A percentile compares a stretch with the other conserved stretches of the same genome.
phyloP scores from a whole-genome alignment of 1,140 invertebrate species.

The Planococcus citri region DNA sequence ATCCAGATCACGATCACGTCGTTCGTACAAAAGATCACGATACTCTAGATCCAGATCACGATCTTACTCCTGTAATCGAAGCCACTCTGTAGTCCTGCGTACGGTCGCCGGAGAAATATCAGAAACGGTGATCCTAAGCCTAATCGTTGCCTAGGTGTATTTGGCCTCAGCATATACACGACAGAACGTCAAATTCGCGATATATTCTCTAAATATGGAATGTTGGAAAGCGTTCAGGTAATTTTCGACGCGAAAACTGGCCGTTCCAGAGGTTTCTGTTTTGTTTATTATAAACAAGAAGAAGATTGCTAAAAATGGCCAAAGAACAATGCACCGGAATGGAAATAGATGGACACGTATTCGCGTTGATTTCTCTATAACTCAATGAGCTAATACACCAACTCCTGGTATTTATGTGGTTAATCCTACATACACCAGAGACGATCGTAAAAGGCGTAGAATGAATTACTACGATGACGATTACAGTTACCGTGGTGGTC shows the following conservation, averaged over 20 bases:
- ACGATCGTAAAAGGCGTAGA: slow-evolving; percentile 14
- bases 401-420: slow-evolving; percentile 98
- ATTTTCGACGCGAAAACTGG: slow-evolving; percentile 89
- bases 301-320: slow-evolving; percentile 85
- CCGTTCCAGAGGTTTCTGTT: slow-evolving; percentile 88
- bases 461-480: slow-evolving; percentile 32
- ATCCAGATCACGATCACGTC: neutral
- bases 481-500: slow-evolving; percentile 30
- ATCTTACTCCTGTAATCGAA: slow-evolving; percentile 29
- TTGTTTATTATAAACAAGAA: slow-evolving; percentile 83
- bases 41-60: slow-evolving; percentile 30
- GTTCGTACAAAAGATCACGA: slow-evolving; percentile 17
- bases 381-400: slow-evolving; percentile 91
- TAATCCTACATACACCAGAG: slow-evolving; percentile 53
- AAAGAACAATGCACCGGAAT: slow-evolving; percentile 88
- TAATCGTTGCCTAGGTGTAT: slow-evolving; percentile 84
- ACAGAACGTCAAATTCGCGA: slow-evolving; percentile 86
- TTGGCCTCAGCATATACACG: slow-evolving; percentile 85
- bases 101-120: slow-evolving; percentile 27
- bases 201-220: slow-evolving; percentile 85
- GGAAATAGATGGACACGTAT: slow-evolving; percentile 90
- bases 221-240: slow-evolving; percentile 84
- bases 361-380: slow-evolving; percentile 92
- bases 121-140: slow-evolving; percentile 56
- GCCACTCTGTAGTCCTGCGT: slow-evolving; percentile 33